Evolutionary conservation across 2,888 invertebrate species (phyloP).

Genomic region (Exephanes ischioxanthus): DNA sequence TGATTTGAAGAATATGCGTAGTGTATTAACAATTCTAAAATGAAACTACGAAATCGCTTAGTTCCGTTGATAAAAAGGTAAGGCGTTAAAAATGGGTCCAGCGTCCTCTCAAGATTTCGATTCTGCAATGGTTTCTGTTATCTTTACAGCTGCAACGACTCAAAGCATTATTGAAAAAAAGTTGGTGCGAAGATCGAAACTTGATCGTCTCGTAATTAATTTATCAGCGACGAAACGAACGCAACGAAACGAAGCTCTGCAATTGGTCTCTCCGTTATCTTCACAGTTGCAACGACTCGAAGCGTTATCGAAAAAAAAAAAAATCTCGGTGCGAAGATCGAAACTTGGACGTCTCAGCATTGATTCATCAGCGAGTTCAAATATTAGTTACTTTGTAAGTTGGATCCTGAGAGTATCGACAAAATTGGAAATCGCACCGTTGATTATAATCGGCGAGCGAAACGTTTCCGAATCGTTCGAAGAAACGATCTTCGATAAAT

Average conservation of each 20-base stretch:
- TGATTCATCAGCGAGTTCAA: neutral
- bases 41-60: too few relatives aligned
- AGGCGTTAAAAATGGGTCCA: too few relatives aligned
- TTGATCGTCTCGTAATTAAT: neutral
- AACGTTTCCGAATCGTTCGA: slow-evolving; percentile 7
- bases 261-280: neutral
- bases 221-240: neutral
- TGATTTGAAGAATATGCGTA: too few relatives aligned
- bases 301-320: neutral
- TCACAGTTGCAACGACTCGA: neutral
- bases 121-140: neutral
- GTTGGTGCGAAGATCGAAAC: neutral
- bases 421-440: neutral
- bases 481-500: neutral
- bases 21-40: too few relatives aligned
- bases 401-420: neutral
- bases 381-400: neutral
- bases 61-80: too few relatives aligned
- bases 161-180: neutral
- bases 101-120: neutral
- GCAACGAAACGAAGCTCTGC: too few relatives aligned
- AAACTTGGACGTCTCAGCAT: neutral
- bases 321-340: neutral
- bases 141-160: neutral
- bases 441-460: neutral